Percentiles rank a stretch among this genome's conserved stretches.
Evolutionary conservation across 2,888 invertebrate genomes (phyloP).

Genomic region (Leptinotarsa peninsularis): DNA sequence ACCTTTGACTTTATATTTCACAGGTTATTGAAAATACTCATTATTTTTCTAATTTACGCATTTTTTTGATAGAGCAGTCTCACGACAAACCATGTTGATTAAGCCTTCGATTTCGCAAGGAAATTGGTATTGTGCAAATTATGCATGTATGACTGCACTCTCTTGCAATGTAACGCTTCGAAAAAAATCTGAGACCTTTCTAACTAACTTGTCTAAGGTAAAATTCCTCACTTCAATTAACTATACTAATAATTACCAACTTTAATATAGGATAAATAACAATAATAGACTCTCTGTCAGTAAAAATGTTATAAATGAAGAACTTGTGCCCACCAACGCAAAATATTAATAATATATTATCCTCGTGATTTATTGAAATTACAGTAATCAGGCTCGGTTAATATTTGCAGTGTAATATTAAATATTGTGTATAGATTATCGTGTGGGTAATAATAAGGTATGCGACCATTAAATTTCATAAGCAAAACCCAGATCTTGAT

Average conservation of each 20-base stretch:
- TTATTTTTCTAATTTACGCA: neutral
- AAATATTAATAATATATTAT: conserved; percentile 51
- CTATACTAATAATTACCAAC: conserved; percentile 43
- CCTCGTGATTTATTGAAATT: conserved; percentile 60
- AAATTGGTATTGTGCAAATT: conserved; percentile 2
- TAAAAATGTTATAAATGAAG: conserved; percentile 41
- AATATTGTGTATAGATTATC: conserved; percentile 60
- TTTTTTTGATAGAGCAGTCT: neutral
- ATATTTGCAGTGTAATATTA: conserved; percentile 61
- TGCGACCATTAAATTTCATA: conserved; percentile 64
- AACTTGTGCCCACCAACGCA: conserved; percentile 51
- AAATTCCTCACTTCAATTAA: conserved; percentile 35
- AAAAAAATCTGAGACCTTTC: conserved; percentile 19
- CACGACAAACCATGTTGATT: neutral
- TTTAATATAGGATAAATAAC: conserved; percentile 47
- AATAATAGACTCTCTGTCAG: conserved; percentile 44
- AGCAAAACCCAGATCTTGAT: conserved; percentile 64
- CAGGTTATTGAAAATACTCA: neutral
- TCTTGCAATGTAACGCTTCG: conserved; percentile 5
- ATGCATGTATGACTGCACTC: conserved; percentile 9
- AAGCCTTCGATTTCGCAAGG: conserved; percentile 1
- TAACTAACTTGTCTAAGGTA: conserved; percentile 6
- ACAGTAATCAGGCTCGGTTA: conserved; percentile 59
- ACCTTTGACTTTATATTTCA: neutral
- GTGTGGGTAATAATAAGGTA: conserved; percentile 63